A percentile compares a stretch with the other conserved stretches of the same genome.
These are phyloP conservation scores for Hippolais icterina DNA, from an alignment of 2,113 vertebrate genomes.

Conservation along the genomic window DNA sequence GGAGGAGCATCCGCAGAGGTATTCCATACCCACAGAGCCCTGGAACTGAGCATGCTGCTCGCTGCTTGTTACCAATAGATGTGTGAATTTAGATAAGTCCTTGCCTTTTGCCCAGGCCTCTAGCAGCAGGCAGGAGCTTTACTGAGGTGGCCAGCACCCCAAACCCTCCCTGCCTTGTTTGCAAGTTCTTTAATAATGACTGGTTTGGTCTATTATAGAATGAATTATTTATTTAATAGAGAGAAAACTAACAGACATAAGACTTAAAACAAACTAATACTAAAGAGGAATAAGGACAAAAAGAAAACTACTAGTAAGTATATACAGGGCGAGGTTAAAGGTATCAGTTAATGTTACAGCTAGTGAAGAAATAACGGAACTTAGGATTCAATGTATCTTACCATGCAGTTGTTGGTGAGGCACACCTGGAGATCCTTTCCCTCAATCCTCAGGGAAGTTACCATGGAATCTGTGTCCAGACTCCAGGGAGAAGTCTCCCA, in stretches of 20 bases:
- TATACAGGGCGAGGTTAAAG: too few relatives aligned
- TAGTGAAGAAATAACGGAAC: background rate
- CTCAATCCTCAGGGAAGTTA: background rate
- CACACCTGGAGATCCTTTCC: background rate
- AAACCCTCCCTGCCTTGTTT: background rate
- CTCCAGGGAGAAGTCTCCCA: background rate
- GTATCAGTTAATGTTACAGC: background rate
- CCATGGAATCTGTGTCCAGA: background rate
- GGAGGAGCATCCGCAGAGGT: constrained; percentile 91
- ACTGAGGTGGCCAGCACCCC: background rate
- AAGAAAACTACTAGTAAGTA: fast-evolving
- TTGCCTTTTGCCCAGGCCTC: background rate
- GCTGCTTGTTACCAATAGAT: fast-evolving
- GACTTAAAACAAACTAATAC: background rate
- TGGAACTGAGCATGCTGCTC: background rate
- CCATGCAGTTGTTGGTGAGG: background rate
- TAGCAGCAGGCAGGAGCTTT: background rate
- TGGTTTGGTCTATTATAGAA: background rate
- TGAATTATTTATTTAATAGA: background rate
- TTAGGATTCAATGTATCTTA: background rate
- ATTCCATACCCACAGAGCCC: background rate
- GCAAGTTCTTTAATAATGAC: background rate
- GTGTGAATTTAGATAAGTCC: fast-evolving
- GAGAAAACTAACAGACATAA: background rate
- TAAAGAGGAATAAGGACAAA: too few relatives aligned